Conservation (phyloP, 2,113 vertebrate genomes). For the Paramormyrops kingsleyae region DNA sequence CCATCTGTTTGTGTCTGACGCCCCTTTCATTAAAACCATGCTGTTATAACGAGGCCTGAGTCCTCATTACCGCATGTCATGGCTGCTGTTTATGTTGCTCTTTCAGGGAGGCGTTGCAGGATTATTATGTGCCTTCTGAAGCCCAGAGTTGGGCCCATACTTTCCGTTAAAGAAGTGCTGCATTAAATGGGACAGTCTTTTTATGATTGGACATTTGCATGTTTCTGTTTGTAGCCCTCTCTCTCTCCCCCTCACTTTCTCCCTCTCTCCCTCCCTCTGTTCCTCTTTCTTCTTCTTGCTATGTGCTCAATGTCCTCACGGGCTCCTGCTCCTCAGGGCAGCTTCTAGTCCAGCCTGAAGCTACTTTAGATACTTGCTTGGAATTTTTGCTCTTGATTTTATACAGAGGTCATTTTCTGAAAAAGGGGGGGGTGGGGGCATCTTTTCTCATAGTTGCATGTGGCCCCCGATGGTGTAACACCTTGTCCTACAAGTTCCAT, state of each 20-base stretch:
- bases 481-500: background rate
- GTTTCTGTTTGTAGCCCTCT: background rate
- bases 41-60: background rate
- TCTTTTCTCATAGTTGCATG: background rate
- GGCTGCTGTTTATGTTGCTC: background rate
- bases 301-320: background rate
- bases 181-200: background rate
- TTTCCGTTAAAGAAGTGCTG: background rate
- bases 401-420: background rate
- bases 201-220: background rate
- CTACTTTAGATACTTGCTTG: background rate
- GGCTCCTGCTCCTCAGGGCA: background rate
- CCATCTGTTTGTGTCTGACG: background rate
- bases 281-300: background rate
- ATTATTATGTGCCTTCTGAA: background rate
- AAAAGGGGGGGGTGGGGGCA: background rate
- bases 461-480: background rate
- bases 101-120: background rate
- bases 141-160: background rate
- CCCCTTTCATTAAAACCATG: background rate
- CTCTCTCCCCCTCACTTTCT: background rate
- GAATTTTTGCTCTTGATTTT: background rate
- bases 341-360: background rate
- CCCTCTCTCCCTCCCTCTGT: background rate
- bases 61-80: background rate